Evolutionary conservation across 2,888 invertebrate species (phyloP), one percentile per base, ranked within the genome.

Genomic region (Athripsodes cinereus): DNA sequence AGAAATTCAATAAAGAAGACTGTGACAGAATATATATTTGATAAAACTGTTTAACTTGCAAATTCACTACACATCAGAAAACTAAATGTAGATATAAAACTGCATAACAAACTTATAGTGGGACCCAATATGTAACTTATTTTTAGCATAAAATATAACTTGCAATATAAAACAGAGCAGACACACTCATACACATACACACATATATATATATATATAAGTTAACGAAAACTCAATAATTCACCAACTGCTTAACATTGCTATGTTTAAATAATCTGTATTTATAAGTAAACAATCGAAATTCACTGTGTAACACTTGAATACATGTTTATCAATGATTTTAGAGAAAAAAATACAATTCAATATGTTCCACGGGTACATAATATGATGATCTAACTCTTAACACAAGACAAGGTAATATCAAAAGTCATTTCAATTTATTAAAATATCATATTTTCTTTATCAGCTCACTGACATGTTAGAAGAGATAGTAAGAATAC

Each of bases 351-450:
- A 54, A 48, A 16, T 16, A 10, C 20, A 55, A 49, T 22, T 35
- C 34, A 19, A n/a, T 20, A 31, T 54, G 49, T 49, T 49, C n/a
- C 3, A 55, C 16, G 13, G 26, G 26, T n/a, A 3, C 13, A 40
- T 40, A 20, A 13, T 48, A 55, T 18, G 22, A 22, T 55, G 51
- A 51, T 40, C 48, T 48, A 51, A 51, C 40, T 55, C 20, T 18
- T n/a, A n/a, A 13, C 5, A 44, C 44, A 49, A 18, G 21, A 8
- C n/a, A 55, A 55, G 20, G 18, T 1, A 55, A 13, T 34, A 49
- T 35, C 46, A 40, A 18, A 51, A 18, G n/a, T 55, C 16, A 21
- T 22, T 50, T 48, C 13, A 44, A 40, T 47, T 31, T 34, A 48
- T 5, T 40, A 51, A 50, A 51, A 40, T 40, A 40, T 13, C n/a